Evolutionary conservation across 2,797 vertebrate genomes (phyloP).

Genomic region (Benthosema pterotum): DNA sequence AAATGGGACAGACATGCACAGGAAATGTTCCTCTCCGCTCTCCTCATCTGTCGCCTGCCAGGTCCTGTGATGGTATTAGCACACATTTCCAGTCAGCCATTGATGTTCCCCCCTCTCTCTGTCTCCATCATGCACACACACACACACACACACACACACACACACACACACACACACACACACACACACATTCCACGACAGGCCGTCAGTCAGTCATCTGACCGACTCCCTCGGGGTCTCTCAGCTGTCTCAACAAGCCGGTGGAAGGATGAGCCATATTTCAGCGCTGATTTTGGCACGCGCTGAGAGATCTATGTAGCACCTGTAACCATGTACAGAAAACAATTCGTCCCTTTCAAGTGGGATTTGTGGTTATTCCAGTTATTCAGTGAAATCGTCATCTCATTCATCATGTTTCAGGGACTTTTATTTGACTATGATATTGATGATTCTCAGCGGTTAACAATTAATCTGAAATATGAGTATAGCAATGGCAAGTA

Average conservation of each 20-base stretch:
- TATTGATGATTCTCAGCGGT: not conserved
- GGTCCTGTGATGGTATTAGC: constrained; percentile 7
- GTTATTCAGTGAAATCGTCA: not conserved
- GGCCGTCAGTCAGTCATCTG: constrained; percentile 38
- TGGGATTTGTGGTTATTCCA: not conserved
- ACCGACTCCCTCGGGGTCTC: constrained; percentile 27
- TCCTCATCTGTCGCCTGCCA: constrained; percentile 1
- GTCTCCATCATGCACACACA: constrained; percentile 1
- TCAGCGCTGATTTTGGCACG: constrained; percentile 10
- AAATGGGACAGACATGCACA: not conserved
- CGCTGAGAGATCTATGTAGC: constrained; percentile 29
- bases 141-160: constrained; percentile 7
- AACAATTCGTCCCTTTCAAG: not conserved
- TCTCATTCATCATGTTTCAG: not conserved
- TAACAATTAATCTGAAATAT: not conserved
- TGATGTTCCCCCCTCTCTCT: not conserved
- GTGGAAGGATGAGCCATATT: constrained; percentile 19
- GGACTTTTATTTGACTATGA: no score
- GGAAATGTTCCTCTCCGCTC: constrained; percentile 4
- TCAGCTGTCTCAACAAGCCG: constrained; percentile 49
- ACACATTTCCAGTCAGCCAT: constrained; percentile 10
- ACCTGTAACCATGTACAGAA: constrained; percentile 22
- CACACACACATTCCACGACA: constrained; percentile 2
- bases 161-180: constrained; percentile 13
- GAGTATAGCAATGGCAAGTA: constrained; percentile 15